Evolutionary conservation across 2,113 vertebrate genomes (phyloP).

Genomic region (Sterna hirundo): DNA sequence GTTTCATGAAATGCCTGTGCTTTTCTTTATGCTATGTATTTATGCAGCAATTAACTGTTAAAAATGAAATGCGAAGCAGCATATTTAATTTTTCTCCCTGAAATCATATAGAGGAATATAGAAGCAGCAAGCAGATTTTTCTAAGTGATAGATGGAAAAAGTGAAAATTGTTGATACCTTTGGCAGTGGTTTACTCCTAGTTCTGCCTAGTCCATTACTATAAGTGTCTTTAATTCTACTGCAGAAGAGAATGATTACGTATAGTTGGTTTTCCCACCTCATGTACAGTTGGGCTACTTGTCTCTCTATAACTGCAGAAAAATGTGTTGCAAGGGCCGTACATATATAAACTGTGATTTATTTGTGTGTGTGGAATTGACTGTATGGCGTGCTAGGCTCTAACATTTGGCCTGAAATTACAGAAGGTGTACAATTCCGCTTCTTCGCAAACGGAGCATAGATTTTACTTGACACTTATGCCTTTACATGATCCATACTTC

Average conservation of each 20-base stretch:
- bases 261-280: neutral
- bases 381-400: neutral
- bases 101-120: neutral
- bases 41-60: constrained; percentile 44
- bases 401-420: neutral
- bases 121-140: neutral
- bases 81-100: neutral
- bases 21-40: neutral
- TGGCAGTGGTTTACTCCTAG: neutral
- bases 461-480: neutral
- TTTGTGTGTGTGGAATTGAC: neutral
- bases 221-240: constrained; percentile 11
- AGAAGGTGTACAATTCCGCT: neutral
- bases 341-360: neutral
- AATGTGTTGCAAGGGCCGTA: neutral
- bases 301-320: neutral
- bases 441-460: neutral
- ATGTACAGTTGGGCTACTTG: neutral
- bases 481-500: neutral
- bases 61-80: neutral
- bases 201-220: neutral
- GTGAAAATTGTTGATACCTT: neutral
- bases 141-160: neutral
- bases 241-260: neutral
- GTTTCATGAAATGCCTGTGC: neutral